Evolutionary conservation across 2,797 vertebrate genomes (phyloP), one percentile per base, ranked within the genome.

Genomic region (Siniperca scherzeri): DNA sequence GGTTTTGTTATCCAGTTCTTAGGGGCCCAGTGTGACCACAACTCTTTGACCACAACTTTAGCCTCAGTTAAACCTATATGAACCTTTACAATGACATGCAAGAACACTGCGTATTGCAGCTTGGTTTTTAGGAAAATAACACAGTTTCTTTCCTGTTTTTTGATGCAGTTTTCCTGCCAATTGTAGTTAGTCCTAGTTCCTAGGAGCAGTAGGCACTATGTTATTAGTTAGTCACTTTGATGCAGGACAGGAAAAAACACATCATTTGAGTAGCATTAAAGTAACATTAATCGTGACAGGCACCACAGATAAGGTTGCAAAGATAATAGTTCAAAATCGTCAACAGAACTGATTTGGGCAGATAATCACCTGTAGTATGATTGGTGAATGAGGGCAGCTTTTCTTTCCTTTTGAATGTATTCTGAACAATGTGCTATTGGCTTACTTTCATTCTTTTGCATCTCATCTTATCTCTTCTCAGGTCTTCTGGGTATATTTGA

Each of bases 361-460:
- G 74, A 77, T 78, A 65, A 71, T 36, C 2, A 3, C 25, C 25
- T 74, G n/a, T 65, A 52, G 69, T 70, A 22, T 65, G 71, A 76
- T 77, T 9, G 22, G 30, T 60, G n/a, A 90, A 84, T 42, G 75
- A 84, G 88, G 80, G 17, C 84, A 84, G 66, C 78, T 80, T 84
- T 86, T 92, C 61, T 90, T 90, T 87, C 60, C 53, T 61, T 68
- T 61, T 30, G 1, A 83, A 71, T 88, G 79, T 85, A 25, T 56
- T 79, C 55, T 61, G 33, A 78, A 86, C 81, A 80, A 70, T 70
- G 62, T 69, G 67, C 48, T 80, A 75, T 86, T 86, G 70, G 16
- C 40, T 89, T 91, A 84, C 87, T 52, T n/a, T 59, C 2, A 2
- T 66, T 46, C 67, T 78, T 81, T 52, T 80, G 59, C 61, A 33